Evolutionary conservation across 2,113 vertebrate species (phyloP).

Genomic region (Hippocampus abdominalis): DNA sequence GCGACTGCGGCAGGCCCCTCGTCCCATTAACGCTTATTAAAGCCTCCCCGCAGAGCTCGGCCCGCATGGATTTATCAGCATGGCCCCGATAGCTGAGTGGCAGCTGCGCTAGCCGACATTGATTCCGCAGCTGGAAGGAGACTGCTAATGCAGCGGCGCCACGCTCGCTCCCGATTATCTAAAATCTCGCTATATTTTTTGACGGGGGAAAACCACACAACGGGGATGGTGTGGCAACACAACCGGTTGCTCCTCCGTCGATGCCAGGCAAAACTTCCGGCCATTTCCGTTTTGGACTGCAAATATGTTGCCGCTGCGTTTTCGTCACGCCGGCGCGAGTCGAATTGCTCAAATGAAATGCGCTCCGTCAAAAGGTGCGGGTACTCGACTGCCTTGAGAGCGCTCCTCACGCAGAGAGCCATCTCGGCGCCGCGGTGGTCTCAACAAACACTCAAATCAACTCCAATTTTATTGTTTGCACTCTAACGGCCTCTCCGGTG

Average conservation of each 20-base stretch:
- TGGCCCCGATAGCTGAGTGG: constrained; percentile 19
- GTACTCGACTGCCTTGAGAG: background rate
- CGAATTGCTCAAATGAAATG: background rate
- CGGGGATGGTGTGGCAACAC: background rate
- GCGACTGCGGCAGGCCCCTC: constrained; percentile 10
- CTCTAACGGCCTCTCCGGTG: background rate
- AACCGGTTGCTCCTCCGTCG: no score
- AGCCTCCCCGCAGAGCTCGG: background rate
- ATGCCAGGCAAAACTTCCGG: background rate
- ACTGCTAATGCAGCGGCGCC: constrained; percentile 13
- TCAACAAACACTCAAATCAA: constrained; percentile 10
- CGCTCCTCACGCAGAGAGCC: constrained; percentile 3
- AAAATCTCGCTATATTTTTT: background rate
- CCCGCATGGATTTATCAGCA: constrained; percentile 22
- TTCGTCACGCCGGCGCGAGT: background rate
- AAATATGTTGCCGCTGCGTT: background rate
- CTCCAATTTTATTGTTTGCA: constrained; percentile 6
- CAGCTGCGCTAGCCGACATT: constrained; percentile 15
- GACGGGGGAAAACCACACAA: no score
- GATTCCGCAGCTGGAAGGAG: constrained; percentile 25
- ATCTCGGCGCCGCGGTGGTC: background rate
- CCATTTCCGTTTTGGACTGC: background rate
- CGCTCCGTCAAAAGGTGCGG: background rate
- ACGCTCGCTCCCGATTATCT: constrained; percentile 14
- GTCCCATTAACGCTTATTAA: constrained; percentile 16